Conservation (phyloP, 2,113 vertebrate species). For the Corynorhinus townsendii region DNA sequence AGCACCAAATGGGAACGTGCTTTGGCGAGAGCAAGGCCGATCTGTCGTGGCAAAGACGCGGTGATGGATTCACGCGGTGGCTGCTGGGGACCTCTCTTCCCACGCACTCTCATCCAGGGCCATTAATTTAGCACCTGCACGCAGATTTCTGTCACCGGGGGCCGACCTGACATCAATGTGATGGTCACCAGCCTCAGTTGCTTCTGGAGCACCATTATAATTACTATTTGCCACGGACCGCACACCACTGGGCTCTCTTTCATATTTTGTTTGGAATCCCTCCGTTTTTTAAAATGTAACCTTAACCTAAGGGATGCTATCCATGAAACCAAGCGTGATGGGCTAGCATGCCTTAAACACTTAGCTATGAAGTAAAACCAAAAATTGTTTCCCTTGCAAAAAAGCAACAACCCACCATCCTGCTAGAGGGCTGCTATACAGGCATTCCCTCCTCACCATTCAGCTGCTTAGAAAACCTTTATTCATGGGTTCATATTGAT, state of each 20-base stretch:
- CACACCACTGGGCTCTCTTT: rapidly evolving
- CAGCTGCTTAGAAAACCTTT: neutral
- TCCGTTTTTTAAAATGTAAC: neutral
- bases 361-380: neutral
- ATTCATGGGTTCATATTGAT: neutral
- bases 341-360: neutral
- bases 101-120: neutral
- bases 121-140: neutral
- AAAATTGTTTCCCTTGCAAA: neutral
- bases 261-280: neutral
- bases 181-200: neutral
- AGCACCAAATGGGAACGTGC: neutral
- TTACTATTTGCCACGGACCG: neutral
- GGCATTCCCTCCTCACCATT: rapidly evolving
- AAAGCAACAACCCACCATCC: too few species aligned
- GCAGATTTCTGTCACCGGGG: neutral
- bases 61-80: neutral
- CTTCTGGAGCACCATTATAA: neutral
- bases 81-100: neutral
- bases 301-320: neutral
- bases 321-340: neutral
- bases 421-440: rapidly evolving
- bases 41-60: neutral
- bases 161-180: neutral
- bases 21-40: neutral